Evolutionary conservation across 2,113 vertebrate species (phyloP), one percentile per base, ranked within the genome.

Genomic region (Lichenostomus cassidix): DNA sequence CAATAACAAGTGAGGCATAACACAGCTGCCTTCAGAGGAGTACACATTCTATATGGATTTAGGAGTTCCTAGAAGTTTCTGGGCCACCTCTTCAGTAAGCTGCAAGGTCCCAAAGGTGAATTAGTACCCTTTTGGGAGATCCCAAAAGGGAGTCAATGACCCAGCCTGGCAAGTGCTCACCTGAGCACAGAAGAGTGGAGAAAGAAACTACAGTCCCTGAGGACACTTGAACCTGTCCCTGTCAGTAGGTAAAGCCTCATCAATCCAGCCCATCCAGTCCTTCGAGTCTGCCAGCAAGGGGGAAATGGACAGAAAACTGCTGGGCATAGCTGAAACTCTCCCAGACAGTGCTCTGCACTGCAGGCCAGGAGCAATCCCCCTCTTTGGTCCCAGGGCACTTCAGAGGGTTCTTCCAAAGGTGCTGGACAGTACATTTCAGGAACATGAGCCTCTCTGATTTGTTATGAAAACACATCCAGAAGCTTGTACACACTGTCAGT

Each of bases 21-120:
- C 7, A 2, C 12, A 64, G 37, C 5, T 23, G 37, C 28, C 63
- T 42, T 67, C 17, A 16, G 60, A 69, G 47, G 19, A 5, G 0
- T 10, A 7, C 24, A 21, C 20, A 12, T 23, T 28, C 31, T 31
- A 0, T 47, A 39, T 0, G 0, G 17, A 47, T 67, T 75, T 1
- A 0, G 21, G 47, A 53, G 39, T 20, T 64, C 60, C 39, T 78
- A 10, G 10, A 55, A 56, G 33, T 11, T 49, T 75, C 59, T 42
- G 18, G 23, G 35, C 28, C 44, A 22, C 21, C 18, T 80, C 28
- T 10, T 70, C 49, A 41, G 33, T 10, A 50, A 78, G 35, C 27
- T 81, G 84, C 12, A 59, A 75, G 80, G 31, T 31, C 20, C 28
- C 16, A 8, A 69, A 80, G n/a, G 13, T 46, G 65, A 73, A 39